These are phyloP conservation scores for Balaenoptera acutorostrata DNA, from an alignment of 2,113 vertebrate species.

Conservation along the genomic window DNA sequence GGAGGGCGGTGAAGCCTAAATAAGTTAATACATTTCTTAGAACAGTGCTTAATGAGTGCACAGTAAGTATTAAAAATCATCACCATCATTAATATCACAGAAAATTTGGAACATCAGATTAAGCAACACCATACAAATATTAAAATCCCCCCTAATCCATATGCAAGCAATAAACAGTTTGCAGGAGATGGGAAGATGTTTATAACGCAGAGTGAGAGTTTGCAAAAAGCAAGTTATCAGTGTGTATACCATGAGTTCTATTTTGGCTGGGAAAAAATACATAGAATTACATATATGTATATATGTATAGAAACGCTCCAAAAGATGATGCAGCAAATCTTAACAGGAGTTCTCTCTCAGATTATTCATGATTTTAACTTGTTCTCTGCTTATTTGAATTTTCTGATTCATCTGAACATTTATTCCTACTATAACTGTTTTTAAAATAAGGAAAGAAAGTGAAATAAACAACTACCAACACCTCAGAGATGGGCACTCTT, in stretches of 20 bases:
- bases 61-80: not conserved
- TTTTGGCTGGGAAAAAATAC: not conserved
- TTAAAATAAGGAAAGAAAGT: not conserved
- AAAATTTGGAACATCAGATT: rapidly evolving
- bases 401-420: not conserved
- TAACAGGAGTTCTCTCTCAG: too few relatives aligned
- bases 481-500: not conserved
- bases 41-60: rapidly evolving
- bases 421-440: not conserved
- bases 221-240: not conserved
- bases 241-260: rapidly evolving
- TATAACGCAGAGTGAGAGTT: too few relatives aligned
- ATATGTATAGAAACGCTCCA: too few relatives aligned
- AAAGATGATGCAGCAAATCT: rapidly evolving
- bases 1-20: not conserved
- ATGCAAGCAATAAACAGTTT: too few relatives aligned
- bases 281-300: too few relatives aligned
- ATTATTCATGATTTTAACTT: not conserved
- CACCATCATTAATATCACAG: not conserved
- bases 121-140: rapidly evolving
- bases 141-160: not conserved
- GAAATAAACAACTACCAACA: not conserved
- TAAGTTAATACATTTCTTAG: not conserved
- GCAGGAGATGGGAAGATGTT: not conserved
- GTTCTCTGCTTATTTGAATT: not conserved